A percentile compares a stretch with the other conserved stretches of the same genome.
phyloP scores from a whole-genome alignment of 35 echinoderm and acorn worm genomes.

The Stichopus chloronotus region DNA sequence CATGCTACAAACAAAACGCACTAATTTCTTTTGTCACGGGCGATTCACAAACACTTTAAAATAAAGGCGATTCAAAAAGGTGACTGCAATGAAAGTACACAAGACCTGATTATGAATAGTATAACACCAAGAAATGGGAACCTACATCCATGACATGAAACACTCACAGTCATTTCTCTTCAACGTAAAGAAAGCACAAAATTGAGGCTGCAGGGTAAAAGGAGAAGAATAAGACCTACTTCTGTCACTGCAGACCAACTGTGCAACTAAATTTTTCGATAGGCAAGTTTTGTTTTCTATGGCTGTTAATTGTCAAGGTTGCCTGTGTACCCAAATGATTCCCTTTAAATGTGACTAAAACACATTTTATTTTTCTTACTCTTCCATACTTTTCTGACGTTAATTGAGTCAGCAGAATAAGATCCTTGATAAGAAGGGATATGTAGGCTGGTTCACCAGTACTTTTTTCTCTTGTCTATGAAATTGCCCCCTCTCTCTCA shows the following conservation, averaged over 20 bases:
- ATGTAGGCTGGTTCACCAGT: slow-evolving; percentile 41
- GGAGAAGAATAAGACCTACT: slow-evolving; percentile 5
- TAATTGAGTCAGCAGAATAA: slow-evolving; percentile 16
- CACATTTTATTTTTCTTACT: not conserved
- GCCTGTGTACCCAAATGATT: not conserved
- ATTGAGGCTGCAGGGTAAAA: not conserved
- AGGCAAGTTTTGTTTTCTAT: not conserved
- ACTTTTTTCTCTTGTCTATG: not conserved
- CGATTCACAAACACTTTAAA: too few relatives aligned
- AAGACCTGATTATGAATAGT: not conserved
- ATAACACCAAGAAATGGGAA: not conserved
- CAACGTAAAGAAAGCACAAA: not conserved
- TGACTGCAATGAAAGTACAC: not conserved
- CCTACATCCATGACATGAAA: slow-evolving; percentile 3
- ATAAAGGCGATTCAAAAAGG: not conserved
- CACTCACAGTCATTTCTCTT: not conserved
- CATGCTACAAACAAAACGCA: too few relatives aligned
- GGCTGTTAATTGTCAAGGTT: not conserved
- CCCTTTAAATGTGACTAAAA: slow-evolving; percentile 21
- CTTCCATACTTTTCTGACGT: not conserved
- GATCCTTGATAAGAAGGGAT: not conserved
- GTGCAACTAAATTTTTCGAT: slow-evolving; percentile 3
- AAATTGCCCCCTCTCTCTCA: not conserved
- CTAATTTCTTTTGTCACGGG: too few relatives aligned
- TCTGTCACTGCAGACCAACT: not conserved